Conservation (phyloP, 1,140 invertebrate species). For the Zelostemma sp. region DNA sequence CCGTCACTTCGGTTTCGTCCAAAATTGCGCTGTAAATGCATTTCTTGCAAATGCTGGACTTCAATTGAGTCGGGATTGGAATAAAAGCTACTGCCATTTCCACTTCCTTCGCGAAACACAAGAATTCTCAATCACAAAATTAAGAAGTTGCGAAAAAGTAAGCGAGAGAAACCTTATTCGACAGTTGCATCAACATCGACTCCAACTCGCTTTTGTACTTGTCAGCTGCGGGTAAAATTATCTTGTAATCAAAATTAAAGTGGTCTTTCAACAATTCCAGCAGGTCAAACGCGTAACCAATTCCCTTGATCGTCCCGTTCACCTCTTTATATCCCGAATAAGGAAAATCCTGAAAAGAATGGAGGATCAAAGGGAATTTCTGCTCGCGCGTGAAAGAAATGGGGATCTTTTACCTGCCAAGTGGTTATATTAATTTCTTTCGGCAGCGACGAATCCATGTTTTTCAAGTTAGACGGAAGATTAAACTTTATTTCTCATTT, state of each 20-base stretch:
- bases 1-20: conserved; percentile 81
- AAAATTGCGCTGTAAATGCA: conserved; percentile 77
- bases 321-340: conserved; percentile 59
- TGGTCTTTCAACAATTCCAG: conserved; percentile 77
- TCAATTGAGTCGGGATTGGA: conserved; percentile 75
- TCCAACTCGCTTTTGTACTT: conserved; percentile 67
- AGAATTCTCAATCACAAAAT: background rate
- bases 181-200: conserved; percentile 72
- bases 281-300: conserved; percentile 80
- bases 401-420: conserved; percentile 43
- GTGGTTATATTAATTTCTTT: conserved; percentile 51
- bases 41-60: conserved; percentile 51
- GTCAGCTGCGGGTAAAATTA: conserved; percentile 74
- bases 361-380: background rate
- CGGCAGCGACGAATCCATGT: conserved; percentile 23
- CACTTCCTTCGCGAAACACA: conserved; percentile 72
- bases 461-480: conserved; percentile 12
- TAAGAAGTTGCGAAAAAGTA: too few relatives aligned
- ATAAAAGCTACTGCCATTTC: conserved; percentile 84
- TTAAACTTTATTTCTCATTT: conserved; percentile 20
- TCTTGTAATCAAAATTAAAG: conserved; percentile 80
- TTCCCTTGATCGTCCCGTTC: conserved; percentile 73
- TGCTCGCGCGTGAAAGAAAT: background rate
- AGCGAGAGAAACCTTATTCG: conserved; percentile 70
- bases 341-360: conserved; percentile 56